Evolutionary conservation across 2,113 vertebrate species (phyloP), one percentile per base, ranked within the genome.

Genomic region (Jacana jacana): DNA sequence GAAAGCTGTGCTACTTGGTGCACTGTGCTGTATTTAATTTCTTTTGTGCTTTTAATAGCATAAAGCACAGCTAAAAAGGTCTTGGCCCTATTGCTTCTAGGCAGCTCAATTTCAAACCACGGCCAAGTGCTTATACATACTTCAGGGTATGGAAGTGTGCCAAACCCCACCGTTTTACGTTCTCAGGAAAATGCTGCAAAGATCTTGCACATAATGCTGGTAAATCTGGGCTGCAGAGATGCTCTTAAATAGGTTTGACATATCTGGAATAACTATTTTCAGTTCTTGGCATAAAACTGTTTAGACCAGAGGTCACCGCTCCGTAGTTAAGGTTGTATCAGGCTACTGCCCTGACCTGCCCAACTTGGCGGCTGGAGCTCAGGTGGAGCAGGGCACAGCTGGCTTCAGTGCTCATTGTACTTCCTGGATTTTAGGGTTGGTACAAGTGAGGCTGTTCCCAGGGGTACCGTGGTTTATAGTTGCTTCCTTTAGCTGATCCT

Each of bases 31-130:
- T 86, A 94, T 91, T 95, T 95, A 88, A 95, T 94, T 95, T 95
- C 89, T 95, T 96, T 95, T 96, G 78, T 96, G 92, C 88, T 94
- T 96, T 95, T 95, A 93, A 95, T 91, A 93, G 86, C 81, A 58
- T 81, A 94, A 95, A 96, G 87, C 70, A 90, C 92, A 94, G 64
- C 84, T 94, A 72, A 71, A 83, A 97, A 91, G 78, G 72, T 92
- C 81, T 89, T 93, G 89, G 88, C 91, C 93, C 60, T 84, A 70
- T 93, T 96, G 84, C 95, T 93, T 39, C 78, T 90, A 58, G 89
- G 80, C 88, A 95, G 86, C 83, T 95, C 89, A 57, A 54, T 97
- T 97, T 95, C 75, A 85, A 48, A 88, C 89, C 55, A 23, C 63
- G 69, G 66, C 68, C 68, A 91, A 93, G 48, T 7, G 18, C 55